These are phyloP conservation scores for Sminthopsis crassicaudata DNA, from an alignment of 2,113 vertebrate species.

Conservation along the genomic window DNA sequence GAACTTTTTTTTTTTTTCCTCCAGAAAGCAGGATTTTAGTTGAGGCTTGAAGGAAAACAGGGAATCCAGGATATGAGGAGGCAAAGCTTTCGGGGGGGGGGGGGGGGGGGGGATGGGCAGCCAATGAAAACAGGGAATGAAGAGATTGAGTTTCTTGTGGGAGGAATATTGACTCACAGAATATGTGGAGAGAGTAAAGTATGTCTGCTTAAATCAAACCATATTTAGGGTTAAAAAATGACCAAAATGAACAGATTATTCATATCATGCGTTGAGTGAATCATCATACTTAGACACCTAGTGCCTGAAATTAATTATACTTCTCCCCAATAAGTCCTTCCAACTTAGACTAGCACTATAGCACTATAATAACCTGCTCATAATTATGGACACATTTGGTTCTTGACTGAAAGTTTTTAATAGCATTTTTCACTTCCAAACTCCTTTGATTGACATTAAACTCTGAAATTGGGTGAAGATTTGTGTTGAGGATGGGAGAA, in stretches of 20 bases:
- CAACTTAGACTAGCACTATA: neutral
- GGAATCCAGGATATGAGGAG: neutral
- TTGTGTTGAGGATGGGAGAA: neutral
- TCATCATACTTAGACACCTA: neutral
- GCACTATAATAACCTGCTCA: neutral
- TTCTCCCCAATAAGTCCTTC: neutral
- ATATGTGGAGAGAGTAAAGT: neutral
- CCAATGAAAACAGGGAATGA: neutral
- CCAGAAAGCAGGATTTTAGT: neutral
- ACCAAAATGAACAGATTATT: neutral
- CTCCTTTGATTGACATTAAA: neutral
- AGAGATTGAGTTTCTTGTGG: neutral
- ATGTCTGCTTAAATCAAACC: neutral
- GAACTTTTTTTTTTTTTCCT: neutral
- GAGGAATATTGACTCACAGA: neutral
- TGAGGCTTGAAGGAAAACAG: neutral
- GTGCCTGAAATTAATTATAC: neutral
- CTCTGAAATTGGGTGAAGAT: neutral
- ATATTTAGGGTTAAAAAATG: neutral
- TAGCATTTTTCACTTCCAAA: neutral
- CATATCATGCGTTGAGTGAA: neutral
- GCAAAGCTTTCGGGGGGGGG: neutral
- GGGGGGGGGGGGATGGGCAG: too few relatives aligned
- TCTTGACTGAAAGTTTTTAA: neutral
- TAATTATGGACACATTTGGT: neutral